A percentile compares a stretch with the other conserved stretches of the same genome.
These are phyloP conservation scores for Lycaon pictus DNA, from an alignment of 2,113 vertebrate genomes.

Conservation along the genomic window DNA sequence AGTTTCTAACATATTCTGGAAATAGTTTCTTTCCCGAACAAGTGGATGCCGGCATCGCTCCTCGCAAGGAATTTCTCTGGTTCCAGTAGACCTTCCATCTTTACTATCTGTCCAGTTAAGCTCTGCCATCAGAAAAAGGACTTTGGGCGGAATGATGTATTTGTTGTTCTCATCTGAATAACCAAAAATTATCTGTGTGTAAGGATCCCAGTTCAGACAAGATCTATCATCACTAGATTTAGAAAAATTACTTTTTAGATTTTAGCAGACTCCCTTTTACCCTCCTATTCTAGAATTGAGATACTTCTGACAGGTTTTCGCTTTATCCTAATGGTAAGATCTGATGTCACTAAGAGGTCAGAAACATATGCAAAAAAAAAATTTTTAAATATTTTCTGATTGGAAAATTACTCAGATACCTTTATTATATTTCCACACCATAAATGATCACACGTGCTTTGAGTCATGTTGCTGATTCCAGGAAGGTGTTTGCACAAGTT, in stretches of 20 bases:
- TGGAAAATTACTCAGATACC: slow-evolving; percentile 47
- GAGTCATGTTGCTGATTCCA: slow-evolving; percentile 57
- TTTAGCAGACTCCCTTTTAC: not conserved
- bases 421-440: slow-evolving; percentile 63
- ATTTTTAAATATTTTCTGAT: slow-evolving; percentile 6
- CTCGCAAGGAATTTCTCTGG: not conserved
- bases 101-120: not conserved
- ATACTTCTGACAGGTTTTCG: not conserved
- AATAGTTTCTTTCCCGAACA: slow-evolving; percentile 2
- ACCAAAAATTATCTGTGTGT: not conserved
- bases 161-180: not conserved
- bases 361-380: slow-evolving; percentile 13
- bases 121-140: not conserved
- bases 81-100: not conserved
- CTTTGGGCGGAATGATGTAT: not conserved
- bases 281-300: not conserved
- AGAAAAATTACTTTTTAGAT: not conserved
- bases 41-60: not conserved
- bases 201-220: not conserved
- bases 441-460: slow-evolving; percentile 67
- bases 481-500: slow-evolving; percentile 60
- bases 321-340: slow-evolving; percentile 56
- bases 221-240: not conserved
- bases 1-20: slow-evolving; percentile 38
- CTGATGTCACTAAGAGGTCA: not conserved